Conservation (phyloP, 1,140 invertebrate species). For the Oscheius sp. region DNA sequence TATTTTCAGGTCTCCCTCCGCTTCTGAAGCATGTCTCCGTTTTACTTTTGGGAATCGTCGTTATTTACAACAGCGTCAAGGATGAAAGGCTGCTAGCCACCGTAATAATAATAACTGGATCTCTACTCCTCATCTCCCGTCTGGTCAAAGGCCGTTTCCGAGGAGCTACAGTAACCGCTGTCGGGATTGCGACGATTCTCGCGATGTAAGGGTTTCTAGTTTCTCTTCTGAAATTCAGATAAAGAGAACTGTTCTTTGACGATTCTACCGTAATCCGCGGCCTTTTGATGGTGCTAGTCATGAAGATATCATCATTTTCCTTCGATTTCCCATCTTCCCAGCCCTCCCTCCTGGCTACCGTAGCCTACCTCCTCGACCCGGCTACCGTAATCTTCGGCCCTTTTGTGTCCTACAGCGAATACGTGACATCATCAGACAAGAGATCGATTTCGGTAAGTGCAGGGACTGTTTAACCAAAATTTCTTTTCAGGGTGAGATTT, state of each 20-base stretch:
- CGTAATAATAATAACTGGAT: not conserved
- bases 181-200: not conserved
- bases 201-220: not conserved
- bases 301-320: constrained; percentile 18
- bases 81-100: not conserved
- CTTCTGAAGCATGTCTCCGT: not conserved
- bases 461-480: not conserved
- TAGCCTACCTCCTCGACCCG: constrained; percentile 23
- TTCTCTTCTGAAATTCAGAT: not conserved
- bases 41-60: not conserved
- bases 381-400: constrained; percentile 26
- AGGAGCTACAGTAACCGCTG: not conserved
- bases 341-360: not conserved
- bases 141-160: not conserved
- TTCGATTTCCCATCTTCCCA: constrained; percentile 12
- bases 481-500: constrained; percentile 2
- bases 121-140: not conserved
- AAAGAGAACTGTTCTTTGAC: constrained; percentile 9
- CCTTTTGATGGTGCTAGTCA: constrained; percentile 30
- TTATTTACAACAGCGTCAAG: not conserved
- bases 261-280: constrained; percentile 12
- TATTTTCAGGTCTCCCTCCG: not conserved
- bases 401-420: constrained; percentile 25
- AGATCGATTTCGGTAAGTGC: not conserved
- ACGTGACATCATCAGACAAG: not conserved